Evolutionary conservation across 53 echinoderm and acorn worm genomes (phyloP).

Genomic region (Zoroaster sp.): DNA sequence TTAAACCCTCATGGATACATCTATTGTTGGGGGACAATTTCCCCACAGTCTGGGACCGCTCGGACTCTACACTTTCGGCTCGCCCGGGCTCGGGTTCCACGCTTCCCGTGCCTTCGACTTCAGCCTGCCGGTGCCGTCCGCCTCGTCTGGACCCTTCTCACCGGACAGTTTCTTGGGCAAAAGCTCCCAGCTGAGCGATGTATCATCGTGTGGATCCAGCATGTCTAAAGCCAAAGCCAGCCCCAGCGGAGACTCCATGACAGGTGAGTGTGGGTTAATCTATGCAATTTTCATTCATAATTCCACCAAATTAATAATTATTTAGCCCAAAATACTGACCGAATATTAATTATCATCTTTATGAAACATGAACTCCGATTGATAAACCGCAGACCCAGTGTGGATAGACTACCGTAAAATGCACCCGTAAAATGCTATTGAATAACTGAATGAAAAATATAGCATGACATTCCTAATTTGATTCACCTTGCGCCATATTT

Average conservation of each 20-base stretch:
- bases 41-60: conserved; percentile 50
- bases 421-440: too few relatives aligned
- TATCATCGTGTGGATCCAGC: conserved; percentile 15
- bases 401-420: too few relatives aligned
- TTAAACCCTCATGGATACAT: conserved; percentile 37
- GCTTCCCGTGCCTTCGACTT: conserved; percentile 51
- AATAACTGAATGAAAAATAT: too few relatives aligned
- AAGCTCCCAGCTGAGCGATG: conserved; percentile 9
- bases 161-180: conserved; percentile 35
- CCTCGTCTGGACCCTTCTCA: conserved; percentile 20
- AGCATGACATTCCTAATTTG: not conserved
- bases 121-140: conserved; percentile 36
- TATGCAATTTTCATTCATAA: too few relatives aligned
- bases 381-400: too few relatives aligned
- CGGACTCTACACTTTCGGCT: conserved; percentile 54
- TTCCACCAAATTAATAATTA: too few relatives aligned
- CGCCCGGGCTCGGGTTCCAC: conserved; percentile 54
- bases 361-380: too few relatives aligned
- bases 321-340: too few relatives aligned
- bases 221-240: conserved; percentile 44
- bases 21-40: conserved; percentile 40
- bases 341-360: too few relatives aligned
- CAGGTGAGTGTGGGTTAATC: not conserved
- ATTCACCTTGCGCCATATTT: too few relatives aligned
- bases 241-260: conserved; percentile 25